Evolutionary conservation across 2,113 vertebrate species (phyloP).

Genomic region (Capreolus pygargus): DNA sequence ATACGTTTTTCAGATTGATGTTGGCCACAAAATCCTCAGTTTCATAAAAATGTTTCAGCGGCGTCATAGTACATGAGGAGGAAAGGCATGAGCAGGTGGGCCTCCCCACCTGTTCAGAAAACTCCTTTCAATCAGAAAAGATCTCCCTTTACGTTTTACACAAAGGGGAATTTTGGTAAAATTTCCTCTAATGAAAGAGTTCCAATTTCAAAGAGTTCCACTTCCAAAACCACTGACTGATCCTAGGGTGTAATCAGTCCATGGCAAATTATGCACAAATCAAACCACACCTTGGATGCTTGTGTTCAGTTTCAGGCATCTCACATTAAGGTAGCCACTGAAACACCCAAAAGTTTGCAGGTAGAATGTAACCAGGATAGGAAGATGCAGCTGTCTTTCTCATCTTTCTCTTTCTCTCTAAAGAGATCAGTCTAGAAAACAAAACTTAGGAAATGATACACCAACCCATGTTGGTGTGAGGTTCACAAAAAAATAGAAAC

Average conservation of each 20-base stretch:
- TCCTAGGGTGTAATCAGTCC: background rate
- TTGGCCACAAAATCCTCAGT: background rate
- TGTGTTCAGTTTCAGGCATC: background rate
- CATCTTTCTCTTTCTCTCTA: background rate
- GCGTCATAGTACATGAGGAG: background rate
- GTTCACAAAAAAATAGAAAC: background rate
- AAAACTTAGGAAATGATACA: background rate
- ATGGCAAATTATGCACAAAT: background rate
- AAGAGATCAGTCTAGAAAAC: background rate
- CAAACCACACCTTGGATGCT: background rate
- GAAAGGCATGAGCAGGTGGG: background rate
- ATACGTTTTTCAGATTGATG: background rate
- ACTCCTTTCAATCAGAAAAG: background rate
- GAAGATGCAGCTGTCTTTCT: background rate
- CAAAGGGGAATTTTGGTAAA: background rate
- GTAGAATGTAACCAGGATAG: background rate
- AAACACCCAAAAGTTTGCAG: background rate
- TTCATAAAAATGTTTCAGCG: background rate
- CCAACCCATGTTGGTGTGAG: background rate
- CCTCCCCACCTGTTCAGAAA: background rate
- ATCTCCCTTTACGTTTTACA: background rate
- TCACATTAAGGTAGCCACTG: background rate
- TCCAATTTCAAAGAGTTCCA: background rate
- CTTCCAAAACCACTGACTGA: background rate
- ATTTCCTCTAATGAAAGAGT: background rate